Evolutionary conservation across 2,888 invertebrate species (phyloP), one percentile per base, ranked within the genome.

Genomic region (Drosophila mimetica): DNA sequence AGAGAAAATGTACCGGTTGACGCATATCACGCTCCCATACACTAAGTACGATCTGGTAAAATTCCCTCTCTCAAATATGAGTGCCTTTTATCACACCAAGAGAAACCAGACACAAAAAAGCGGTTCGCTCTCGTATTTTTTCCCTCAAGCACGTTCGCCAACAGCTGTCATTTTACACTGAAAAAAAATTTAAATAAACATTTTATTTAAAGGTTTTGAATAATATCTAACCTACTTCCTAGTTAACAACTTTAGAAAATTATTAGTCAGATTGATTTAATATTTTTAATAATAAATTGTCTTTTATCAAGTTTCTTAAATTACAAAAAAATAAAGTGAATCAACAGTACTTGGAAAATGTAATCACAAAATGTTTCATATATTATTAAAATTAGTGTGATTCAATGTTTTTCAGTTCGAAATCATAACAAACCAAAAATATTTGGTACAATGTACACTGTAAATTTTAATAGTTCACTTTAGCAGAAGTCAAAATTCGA

Each of bases 101-200:
- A 63, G 64, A 63, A 50, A 18, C 39, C 41, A 42, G 5, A 22
- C 11, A 2, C 4, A 11, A 30, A 13, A 34, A 42, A 8, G 30
- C n/a, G 8, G 42, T 28, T 51, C 8, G 30, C 63, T 58, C 47
- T 34, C 30, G 4, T 51, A 16, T 25, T 32, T 37, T 60, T 52
- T 25, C 36, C 14, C 46, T 14, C 65, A 22, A 34, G 54, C 28
- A 25, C 39, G 46, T 20, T 47, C 47, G 36, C 28, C 41, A 48
- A 37, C 36, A 52, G 63, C 64, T 65, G 52, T n/a, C 39, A 42
- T 20, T 65, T 1, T 42, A 48, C 65, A 66, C 28, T 64, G 44
- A 14, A 2, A 44, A 25, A 25, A 25, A 22, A 4, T 22, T 4
- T 22, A 22, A 22, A 34, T 6, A 25, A 25, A 4, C 25, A 25